These are phyloP conservation scores for Drosophila nr. fundita DNA, from an alignment of 2,888 invertebrate species.

Conservation along the genomic window DNA sequence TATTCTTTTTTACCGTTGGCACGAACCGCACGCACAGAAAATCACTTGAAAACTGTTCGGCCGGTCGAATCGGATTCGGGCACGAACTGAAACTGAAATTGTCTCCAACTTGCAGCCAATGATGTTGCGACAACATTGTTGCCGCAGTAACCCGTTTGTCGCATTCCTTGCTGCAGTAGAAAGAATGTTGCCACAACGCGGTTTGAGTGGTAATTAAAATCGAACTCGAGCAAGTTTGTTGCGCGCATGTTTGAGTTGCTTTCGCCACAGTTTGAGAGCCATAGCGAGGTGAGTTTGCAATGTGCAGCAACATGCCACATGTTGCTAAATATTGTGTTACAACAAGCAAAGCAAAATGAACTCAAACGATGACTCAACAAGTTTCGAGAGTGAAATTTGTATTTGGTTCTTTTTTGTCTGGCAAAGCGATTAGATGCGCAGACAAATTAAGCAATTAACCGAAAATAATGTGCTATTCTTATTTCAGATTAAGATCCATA, in stretches of 20 bases:
- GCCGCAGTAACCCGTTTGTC: constrained; percentile 22
- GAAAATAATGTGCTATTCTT: constrained; percentile 4
- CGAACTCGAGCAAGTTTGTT: constrained; percentile 11
- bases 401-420: constrained; percentile 14
- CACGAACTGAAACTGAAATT: constrained; percentile 26
- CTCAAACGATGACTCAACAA: constrained; percentile 28
- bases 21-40: constrained; percentile 66
- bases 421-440: constrained; percentile 15
- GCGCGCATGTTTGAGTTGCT: constrained; percentile 32
- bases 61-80: constrained; percentile 25
- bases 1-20: constrained; percentile 58
- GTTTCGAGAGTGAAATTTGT: background rate
- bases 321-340: constrained; percentile 12
- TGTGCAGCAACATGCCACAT: constrained; percentile 3
- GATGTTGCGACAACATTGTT: constrained; percentile 58
- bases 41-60: constrained; percentile 73
- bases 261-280: constrained; percentile 7
- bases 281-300: constrained; percentile 33
- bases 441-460: constrained; percentile 34
- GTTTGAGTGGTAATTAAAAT: constrained; percentile 32
- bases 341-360: background rate
- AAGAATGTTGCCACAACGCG: constrained; percentile 9
- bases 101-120: constrained; percentile 34
- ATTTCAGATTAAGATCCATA: constrained; percentile 11
- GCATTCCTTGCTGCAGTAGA: background rate